phyloP scores from a whole-genome alignment of 2,888 invertebrate species.

The Drosophila villosipedis region DNA sequence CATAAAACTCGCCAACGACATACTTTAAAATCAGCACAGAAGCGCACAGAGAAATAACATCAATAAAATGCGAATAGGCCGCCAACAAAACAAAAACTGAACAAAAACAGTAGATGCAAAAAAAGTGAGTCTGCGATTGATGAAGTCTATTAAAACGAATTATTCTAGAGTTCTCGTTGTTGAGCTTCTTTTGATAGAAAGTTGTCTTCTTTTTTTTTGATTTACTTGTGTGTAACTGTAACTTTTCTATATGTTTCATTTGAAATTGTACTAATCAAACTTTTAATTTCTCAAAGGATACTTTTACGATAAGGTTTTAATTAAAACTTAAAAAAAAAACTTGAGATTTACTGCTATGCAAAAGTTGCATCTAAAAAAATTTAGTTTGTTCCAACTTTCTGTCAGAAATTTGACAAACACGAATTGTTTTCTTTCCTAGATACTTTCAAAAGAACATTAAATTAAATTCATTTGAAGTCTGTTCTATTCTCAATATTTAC shows the following conservation, averaged over 20 bases:
- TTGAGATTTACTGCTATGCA: background rate
- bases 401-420: background rate
- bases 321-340: background rate
- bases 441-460: background rate
- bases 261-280: background rate
- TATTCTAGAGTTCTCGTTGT: conserved; percentile 26
- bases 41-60: conserved; percentile 31
- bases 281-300: conserved; percentile 2
- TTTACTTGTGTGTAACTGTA: background rate
- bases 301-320: conserved; percentile 1
- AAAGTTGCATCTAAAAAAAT: background rate
- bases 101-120: background rate
- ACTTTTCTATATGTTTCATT: conserved; percentile 2
- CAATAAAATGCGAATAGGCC: conserved; percentile 47
- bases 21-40: conserved; percentile 63
- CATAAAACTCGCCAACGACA: conserved; percentile 64
- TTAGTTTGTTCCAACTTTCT: background rate
- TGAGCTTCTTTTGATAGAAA: conserved; percentile 2
- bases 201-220: background rate
- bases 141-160: conserved; percentile 65
- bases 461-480: background rate
- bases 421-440: background rate
- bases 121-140: conserved; percentile 74
- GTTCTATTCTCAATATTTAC: background rate
- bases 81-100: conserved; percentile 7